phyloP scores from a whole-genome alignment of 2,113 vertebrate species.

The Elephas maximus region DNA sequence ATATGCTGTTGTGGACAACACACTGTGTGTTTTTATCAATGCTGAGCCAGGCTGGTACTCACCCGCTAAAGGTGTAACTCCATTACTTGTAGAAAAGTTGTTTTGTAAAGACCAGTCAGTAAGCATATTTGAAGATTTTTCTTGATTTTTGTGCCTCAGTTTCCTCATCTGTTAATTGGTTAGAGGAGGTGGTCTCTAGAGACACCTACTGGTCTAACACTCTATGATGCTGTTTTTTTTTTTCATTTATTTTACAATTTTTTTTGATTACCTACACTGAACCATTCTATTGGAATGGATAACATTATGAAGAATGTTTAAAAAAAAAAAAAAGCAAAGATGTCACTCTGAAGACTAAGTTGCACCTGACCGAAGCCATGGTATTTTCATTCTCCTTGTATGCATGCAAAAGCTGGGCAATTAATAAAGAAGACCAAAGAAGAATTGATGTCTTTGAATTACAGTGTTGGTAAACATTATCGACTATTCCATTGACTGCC shows the following conservation, averaged over 20 bases:
- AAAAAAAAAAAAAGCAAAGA: no score
- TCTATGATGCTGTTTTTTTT: background rate
- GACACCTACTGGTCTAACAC: background rate
- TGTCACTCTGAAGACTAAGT: no score
- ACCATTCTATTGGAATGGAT: background rate
- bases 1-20: background rate
- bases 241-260: constrained; percentile 39
- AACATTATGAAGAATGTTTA: no score
- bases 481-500: no score
- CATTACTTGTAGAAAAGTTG: background rate
- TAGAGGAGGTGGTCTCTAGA: constrained; percentile 13
- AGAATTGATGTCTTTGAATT: no score
- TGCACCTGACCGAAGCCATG: no score
- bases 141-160: background rate
- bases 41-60: background rate
- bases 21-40: background rate
- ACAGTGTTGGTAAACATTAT: no score
- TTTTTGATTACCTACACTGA: constrained; percentile 11
- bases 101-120: background rate
- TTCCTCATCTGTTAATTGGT: background rate
- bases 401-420: no score
- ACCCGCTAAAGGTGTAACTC: background rate
- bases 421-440: no score
- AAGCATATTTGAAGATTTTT: background rate
- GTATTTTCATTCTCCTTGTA: no score